These are phyloP conservation scores for Melitaea cinxia DNA, from an alignment of 1,140 invertebrate genomes.

Conservation along the genomic window DNA sequence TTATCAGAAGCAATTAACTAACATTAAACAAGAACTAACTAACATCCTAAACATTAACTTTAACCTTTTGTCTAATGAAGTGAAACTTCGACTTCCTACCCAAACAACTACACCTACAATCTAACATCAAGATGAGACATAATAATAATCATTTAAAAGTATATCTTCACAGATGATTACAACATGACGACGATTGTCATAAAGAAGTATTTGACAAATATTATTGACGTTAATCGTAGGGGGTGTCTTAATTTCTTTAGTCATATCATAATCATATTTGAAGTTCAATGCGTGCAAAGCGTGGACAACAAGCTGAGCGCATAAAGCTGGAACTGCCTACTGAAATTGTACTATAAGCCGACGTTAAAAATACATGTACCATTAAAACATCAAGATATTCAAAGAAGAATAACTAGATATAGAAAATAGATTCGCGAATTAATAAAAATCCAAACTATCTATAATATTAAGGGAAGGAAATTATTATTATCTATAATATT, in stretches of 20 bases:
- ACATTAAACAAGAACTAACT: neutral
- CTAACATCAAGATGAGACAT: slow-evolving; percentile 3
- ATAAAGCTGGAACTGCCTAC: neutral
- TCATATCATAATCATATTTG: neutral
- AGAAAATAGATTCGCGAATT: neutral
- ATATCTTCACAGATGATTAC: neutral
- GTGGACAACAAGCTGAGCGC: slow-evolving; percentile 2
- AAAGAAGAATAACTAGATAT: neutral
- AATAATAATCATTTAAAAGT: neutral
- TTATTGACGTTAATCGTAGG: slow-evolving; percentile 6
- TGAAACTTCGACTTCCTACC: neutral
- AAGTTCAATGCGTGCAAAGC: neutral
- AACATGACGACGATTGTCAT: neutral
- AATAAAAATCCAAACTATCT: too few relatives aligned
- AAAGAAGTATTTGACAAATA: neutral
- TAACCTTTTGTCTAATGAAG: neutral
- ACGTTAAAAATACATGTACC: neutral
- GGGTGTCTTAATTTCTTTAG: neutral
- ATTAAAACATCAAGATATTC: neutral
- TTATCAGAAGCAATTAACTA: neutral
- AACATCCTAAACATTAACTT: neutral
- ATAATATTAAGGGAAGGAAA: neutral
- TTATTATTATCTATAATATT: neutral
- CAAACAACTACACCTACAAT: neutral
- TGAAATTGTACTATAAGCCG: slow-evolving; percentile 5